Percentiles rank a stretch among this genome's conserved stretches.
These are phyloP conservation scores for Drosophila sp. DNA, from an alignment of 1,140 invertebrate species.

Conservation along the genomic window DNA sequence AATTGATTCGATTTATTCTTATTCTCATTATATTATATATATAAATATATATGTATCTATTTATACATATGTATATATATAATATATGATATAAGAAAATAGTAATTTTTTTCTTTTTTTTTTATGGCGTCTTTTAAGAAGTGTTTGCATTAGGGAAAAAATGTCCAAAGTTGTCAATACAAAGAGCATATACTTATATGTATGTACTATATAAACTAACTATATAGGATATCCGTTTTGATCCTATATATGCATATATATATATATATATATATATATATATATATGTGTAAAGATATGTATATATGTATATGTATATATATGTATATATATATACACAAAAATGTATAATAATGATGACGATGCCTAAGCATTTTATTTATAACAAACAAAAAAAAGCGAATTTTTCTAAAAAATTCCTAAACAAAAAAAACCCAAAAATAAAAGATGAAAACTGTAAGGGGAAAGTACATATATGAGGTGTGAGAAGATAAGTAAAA, in stretches of 20 bases:
- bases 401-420: constrained; percentile 75
- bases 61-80: constrained; percentile 35
- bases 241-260: constrained; percentile 27
- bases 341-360: constrained; percentile 10
- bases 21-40: constrained; percentile 17
- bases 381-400: constrained; percentile 53
- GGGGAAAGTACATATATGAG: constrained; percentile 21
- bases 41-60: constrained; percentile 31
- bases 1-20: constrained; percentile 42
- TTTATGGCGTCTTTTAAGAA: constrained; percentile 34
- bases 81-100: constrained; percentile 1
- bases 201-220: constrained; percentile 4
- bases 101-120: constrained; percentile 33
- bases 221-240: constrained; percentile 4
- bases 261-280: constrained; percentile 49
- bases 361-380: constrained; percentile 55
- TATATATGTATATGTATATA: constrained; percentile 11
- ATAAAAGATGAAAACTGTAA: constrained; percentile 25
- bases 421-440: constrained; percentile 26
- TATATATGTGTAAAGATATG: constrained; percentile 35
- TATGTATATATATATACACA: constrained; percentile 27
- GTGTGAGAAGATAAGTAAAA: constrained; percentile 18
- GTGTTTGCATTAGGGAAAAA: constrained; percentile 42
- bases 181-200: constrained; percentile 32
- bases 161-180: constrained; percentile 75